These are phyloP conservation scores for Daphoenositta chrysoptera DNA, from an alignment of 2,113 vertebrate species.

Conservation along the genomic window DNA sequence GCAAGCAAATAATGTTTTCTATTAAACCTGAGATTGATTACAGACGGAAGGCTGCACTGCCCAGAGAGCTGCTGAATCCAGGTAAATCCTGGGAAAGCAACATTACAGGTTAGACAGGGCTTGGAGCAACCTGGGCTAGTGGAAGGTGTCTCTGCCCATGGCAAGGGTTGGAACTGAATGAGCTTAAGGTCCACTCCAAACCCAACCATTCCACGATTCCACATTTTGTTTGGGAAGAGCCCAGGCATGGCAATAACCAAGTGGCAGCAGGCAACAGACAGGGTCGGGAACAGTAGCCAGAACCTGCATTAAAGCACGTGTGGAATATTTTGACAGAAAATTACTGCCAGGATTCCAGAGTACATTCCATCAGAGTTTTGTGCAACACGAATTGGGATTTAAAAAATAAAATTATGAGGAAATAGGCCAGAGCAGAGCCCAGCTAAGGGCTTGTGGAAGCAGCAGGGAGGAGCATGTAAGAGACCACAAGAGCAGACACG, in stretches of 20 bases:
- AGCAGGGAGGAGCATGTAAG: neutral
- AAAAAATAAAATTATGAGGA: neutral
- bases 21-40: neutral
- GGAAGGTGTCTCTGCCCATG: neutral
- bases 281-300: accelerated
- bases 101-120: neutral
- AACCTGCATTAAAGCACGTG: neutral
- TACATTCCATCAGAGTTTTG: neutral
- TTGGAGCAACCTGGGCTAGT: neutral
- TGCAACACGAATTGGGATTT: neutral
- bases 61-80: neutral
- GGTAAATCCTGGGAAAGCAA: neutral
- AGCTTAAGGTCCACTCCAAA: neutral
- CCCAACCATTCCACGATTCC: neutral
- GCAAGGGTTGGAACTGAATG: neutral
- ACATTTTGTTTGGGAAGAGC: neutral
- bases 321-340: neutral
- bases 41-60: neutral
- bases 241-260: neutral
- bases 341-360: neutral
- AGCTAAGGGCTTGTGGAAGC: neutral
- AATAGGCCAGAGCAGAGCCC: neutral
- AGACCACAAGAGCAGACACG: accelerated
- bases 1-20: neutral
- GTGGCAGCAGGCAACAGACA: neutral